These are phyloP conservation scores for Coecobrya sp. DNA, from an alignment of 2,888 invertebrate genomes.

Conservation along the genomic window DNA sequence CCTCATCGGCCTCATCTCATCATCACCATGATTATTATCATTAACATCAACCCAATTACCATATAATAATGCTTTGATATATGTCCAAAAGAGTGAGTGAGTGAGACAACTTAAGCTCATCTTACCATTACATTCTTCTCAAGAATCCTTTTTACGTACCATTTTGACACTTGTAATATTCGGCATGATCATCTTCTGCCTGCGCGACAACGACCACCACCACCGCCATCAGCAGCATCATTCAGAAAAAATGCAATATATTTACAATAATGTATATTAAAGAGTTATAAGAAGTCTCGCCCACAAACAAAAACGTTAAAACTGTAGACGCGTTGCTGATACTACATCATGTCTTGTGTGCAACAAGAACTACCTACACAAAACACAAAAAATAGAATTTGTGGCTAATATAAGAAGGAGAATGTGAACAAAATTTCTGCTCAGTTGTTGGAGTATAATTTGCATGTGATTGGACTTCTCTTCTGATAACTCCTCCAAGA, in stretches of 20 bases:
- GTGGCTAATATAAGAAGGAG: constrained; percentile 85
- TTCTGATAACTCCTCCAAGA: constrained; percentile 49
- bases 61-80: constrained; percentile 70
- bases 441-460: constrained; percentile 83
- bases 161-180: constrained; percentile 68
- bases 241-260: constrained; percentile 68
- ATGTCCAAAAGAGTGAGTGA: constrained; percentile 29
- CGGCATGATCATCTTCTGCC: constrained; percentile 65
- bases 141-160: constrained; percentile 25
- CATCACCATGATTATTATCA: constrained; percentile 70
- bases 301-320: constrained; percentile 69
- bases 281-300: constrained; percentile 76
- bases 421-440: constrained; percentile 82
- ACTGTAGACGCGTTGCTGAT: constrained; percentile 28
- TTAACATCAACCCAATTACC: constrained; percentile 62
- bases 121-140: constrained; percentile 53
- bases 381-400: constrained; percentile 84
- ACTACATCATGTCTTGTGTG: constrained; percentile 42
- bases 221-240: constrained; percentile 54
- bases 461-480: constrained; percentile 76
- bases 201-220: constrained; percentile 60
- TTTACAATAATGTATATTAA: constrained; percentile 74
- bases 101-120: constrained; percentile 70
- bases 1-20: constrained; percentile 78
- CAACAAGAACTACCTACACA: constrained; percentile 82